Base-by-base conservation (phyloP, 2,797 vertebrate genomes). In the Paguma larvata region DNA sequence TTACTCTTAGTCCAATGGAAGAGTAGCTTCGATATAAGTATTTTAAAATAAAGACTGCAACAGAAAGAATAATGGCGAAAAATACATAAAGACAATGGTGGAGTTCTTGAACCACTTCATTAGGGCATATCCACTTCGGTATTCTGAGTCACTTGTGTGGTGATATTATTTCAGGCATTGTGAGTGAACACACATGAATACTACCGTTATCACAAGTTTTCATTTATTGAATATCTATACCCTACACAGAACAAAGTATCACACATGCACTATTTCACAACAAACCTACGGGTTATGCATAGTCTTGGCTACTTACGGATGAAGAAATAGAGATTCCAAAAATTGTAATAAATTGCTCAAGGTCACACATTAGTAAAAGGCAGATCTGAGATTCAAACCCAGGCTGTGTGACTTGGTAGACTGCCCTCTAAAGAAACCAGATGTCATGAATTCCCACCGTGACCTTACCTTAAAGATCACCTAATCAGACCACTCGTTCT, bases 401-500 rank as follows among this genome's bases (percentile, higher is more conserved):
- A 91, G 19, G 21, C 6, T 34, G 5, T 72, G 25, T 44, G 13
- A 92, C 38, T 84, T 51, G 16, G 23, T 59, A 78, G 23, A 70
- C 6, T 85, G 30, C 19, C 70, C n/a, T 90, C 67, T 62, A 85
- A 94, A 70, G 30, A 91, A 88, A 38, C 3, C 5, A 51, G 75
- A 70, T 90, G 25, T 77, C n/a, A 32, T 46, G 48, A 68, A 82
- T 85, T 91, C 13, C 16, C 30, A 77, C 19, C 41, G 34, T 63
- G 18, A 46, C 12, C 46, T 95, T 73, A 70, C 46, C 51, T 85
- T 95, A 90, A 94, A 90, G 34, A 56, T 75, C 38, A 87, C 34
- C 46, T 44, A 73, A 75, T 84, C n/a, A 75, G 91, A 79, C 2
- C 53, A 83, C 2, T 80, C 59, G 34, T 75, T 89, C 23, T 63